Evolutionary conservation across 2,797 vertebrate species (phyloP), one percentile per base, ranked within the genome.

Genomic region (Triplophysa yarkandensis): DNA sequence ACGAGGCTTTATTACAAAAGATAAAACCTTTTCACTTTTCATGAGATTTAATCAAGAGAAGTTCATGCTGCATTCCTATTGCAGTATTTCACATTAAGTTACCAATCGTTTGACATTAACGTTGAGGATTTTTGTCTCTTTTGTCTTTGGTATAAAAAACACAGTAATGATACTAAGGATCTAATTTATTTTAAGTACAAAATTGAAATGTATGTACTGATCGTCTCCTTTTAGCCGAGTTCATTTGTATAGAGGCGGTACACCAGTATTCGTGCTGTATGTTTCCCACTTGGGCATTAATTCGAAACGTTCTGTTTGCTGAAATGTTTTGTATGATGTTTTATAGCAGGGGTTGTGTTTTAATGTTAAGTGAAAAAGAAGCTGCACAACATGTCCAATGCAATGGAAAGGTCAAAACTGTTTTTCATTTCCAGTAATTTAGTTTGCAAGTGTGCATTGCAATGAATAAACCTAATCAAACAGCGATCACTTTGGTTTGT

Each of bases 381-480:
- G 64, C 80, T 80, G 66, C 79, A 83, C 74, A 69, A 71, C 69
- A 9, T 76, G 80, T 78, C 81, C 61, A 32, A 86, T 87, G 88
- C 88, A 88, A 89, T 88, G 87, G 28, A 52, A 84, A 86, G 71
- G 79, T 84, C 70, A 77, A 83, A 81, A 83, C 82, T 84, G 80
- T 77, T 78, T 84, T 82, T 78, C 85, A 86, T 86, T 85, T 83
- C 81, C 78, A 82, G 65, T 78, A 83, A 83, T 81, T 76, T 82
- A 83, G 65, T 60, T 11, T 65, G 76, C 75, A 64, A 85, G 79
- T 78, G 83, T 85, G 63, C 85, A 82, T 77, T 83, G 81, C 79
- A 83, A 80, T 81, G 66, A 92, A 91, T 90, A 89, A 92, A 92
- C 81, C 71, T 68, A 68, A 9, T 32, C 48, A 64, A 76, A 71